Evolutionary conservation across 2,888 invertebrate genomes (phyloP).

Genomic region (Arenicola marina): DNA sequence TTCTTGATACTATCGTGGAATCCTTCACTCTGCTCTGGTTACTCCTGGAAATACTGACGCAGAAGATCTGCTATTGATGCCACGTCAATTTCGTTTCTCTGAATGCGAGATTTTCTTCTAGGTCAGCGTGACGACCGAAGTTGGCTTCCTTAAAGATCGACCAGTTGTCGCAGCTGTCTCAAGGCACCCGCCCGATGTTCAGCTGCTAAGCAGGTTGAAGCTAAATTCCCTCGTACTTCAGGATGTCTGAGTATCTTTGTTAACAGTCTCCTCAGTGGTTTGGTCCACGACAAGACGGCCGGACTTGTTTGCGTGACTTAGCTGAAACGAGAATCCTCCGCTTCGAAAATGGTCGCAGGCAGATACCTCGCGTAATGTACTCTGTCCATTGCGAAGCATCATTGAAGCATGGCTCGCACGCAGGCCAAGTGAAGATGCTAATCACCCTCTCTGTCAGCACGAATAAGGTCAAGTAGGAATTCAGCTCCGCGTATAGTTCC

Average conservation of each 20-base stretch:
- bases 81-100: constrained; percentile 18
- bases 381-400: constrained; percentile 34
- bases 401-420: constrained; percentile 29
- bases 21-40: background rate
- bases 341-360: constrained; percentile 13
- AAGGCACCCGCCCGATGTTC: constrained; percentile 24
- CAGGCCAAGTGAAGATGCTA: constrained; percentile 28
- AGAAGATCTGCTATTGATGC: constrained; percentile 12
- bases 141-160: too few species aligned
- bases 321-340: constrained; percentile 25
- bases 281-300: constrained; percentile 27
- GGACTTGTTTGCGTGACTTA: constrained; percentile 17
- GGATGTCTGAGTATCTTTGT: constrained; percentile 31
- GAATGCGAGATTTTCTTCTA: constrained; percentile 1
- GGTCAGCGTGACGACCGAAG: constrained; percentile 10
- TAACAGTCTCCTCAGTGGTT: constrained; percentile 21
- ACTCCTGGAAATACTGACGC: background rate
- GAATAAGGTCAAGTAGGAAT: constrained; percentile 23
- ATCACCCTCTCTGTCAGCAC: constrained; percentile 29
- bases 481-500: too few species aligned
- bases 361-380: constrained; percentile 34
- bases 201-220: constrained; percentile 26
- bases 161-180: too few species aligned
- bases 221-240: constrained; percentile 29
- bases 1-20: background rate